A percentile compares a stretch with the other conserved stretches of the same genome.
These are phyloP conservation scores for Buathra laborator DNA, from an alignment of 2,888 invertebrate genomes.

Conservation along the genomic window DNA sequence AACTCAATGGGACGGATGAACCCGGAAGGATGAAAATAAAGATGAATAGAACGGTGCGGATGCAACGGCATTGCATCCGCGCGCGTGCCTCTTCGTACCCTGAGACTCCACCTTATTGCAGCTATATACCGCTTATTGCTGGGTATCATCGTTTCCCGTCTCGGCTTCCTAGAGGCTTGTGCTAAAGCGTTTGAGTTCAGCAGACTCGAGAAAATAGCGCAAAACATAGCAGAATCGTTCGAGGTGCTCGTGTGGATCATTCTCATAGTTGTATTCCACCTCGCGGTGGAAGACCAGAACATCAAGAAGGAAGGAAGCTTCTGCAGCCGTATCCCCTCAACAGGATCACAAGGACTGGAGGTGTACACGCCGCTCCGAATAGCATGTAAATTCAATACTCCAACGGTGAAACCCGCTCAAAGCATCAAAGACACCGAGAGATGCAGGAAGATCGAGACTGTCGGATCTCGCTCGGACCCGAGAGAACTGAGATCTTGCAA, in stretches of 20 bases:
- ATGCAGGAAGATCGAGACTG: constrained; percentile 3
- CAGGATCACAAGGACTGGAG: constrained; percentile 63
- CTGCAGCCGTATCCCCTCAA: background rate
- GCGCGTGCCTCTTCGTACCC: constrained; percentile 8
- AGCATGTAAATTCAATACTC: constrained; percentile 81
- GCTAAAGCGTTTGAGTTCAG: background rate
- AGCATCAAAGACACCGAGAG: constrained; percentile 71
- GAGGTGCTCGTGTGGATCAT: background rate
- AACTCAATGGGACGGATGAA: constrained; percentile 7
- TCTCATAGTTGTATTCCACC: background rate
- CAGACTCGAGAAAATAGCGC: constrained; percentile 25
- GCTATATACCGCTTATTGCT: constrained; percentile 20
- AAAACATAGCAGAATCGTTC: background rate
- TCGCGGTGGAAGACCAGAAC: background rate
- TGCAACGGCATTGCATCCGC: constrained; percentile 2
- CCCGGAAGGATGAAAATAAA: constrained; percentile 9
- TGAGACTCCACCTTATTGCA: background rate
- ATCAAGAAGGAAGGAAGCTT: constrained; percentile 54
- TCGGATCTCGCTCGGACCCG: background rate
- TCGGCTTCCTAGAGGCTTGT: background rate
- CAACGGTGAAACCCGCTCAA: constrained; percentile 68
- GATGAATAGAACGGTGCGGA: background rate
- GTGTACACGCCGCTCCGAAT: constrained; percentile 74
- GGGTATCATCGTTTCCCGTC: constrained; percentile 42
- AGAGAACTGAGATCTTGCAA: constrained; percentile 58